Evolutionary conservation across 2,888 invertebrate species (phyloP).

Genomic region (Priocnemis perturbator): DNA sequence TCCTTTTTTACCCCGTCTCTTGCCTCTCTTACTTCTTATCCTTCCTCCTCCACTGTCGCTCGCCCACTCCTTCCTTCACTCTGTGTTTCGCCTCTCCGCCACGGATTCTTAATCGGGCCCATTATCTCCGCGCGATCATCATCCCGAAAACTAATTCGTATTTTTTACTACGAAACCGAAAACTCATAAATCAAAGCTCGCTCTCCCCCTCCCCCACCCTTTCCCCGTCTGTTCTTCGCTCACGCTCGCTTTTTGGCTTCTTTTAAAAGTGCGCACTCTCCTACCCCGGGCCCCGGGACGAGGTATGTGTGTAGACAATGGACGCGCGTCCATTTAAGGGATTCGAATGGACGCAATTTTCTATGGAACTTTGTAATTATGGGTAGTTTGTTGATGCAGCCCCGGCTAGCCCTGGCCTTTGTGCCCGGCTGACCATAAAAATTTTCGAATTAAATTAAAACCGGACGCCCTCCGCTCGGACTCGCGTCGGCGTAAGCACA

Average conservation of each 20-base stretch:
- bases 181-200: slow-evolving; percentile 75
- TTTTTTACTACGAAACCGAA: slow-evolving; percentile 75
- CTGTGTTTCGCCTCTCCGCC: slow-evolving; percentile 47
- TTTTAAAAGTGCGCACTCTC: slow-evolving; percentile 42
- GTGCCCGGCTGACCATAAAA: slow-evolving; percentile 64
- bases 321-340: slow-evolving; percentile 71
- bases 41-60: slow-evolving; percentile 27
- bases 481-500: slow-evolving; percentile 18
- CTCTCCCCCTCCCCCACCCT: slow-evolving; percentile 44
- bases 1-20: slow-evolving; percentile 12
- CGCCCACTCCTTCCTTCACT: slow-evolving; percentile 44
- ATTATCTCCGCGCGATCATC: slow-evolving; percentile 75
- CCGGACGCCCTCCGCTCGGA: slow-evolving; percentile 15
- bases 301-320: slow-evolving; percentile 65
- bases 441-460: slow-evolving; percentile 71
- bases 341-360: slow-evolving; percentile 75
- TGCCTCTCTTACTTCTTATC: slow-evolving; percentile 33
- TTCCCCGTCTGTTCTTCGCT: slow-evolving; percentile 26
- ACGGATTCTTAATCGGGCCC: slow-evolving; percentile 75
- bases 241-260: slow-evolving; percentile 43
- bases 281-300: slow-evolving; percentile 2
- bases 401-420: slow-evolving; percentile 46
- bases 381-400: slow-evolving; percentile 72
- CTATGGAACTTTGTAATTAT: slow-evolving; percentile 75
- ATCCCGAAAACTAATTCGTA: slow-evolving; percentile 74